Conservation (phyloP, 2,113 vertebrate species). For the Sander vitreus region DNA sequence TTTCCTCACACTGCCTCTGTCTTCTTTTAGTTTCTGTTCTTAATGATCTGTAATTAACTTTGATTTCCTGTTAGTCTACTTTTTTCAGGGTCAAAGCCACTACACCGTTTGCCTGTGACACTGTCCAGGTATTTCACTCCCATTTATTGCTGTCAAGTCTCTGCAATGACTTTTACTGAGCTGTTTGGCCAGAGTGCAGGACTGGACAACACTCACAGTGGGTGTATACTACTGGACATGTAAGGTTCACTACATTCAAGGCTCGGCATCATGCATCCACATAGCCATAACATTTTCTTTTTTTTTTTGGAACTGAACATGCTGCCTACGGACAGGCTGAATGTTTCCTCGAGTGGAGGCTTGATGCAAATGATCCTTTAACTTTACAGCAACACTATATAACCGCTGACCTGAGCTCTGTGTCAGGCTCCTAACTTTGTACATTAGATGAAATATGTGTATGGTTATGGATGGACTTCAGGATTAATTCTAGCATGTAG, state of each 20-base stretch:
- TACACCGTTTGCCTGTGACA: slow-evolving; percentile 43
- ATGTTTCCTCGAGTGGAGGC: slow-evolving; percentile 50
- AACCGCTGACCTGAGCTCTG: slow-evolving; percentile 59
- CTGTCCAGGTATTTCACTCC: slow-evolving; percentile 15
- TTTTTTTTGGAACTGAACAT: slow-evolving; percentile 38
- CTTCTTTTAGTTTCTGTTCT: slow-evolving; percentile 28
- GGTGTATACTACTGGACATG: slow-evolving; percentile 14
- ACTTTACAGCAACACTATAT: slow-evolving; percentile 52
- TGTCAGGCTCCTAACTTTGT: slow-evolving; percentile 33
- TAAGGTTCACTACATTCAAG: slow-evolving; percentile 17
- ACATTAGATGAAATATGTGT: slow-evolving; percentile 19
- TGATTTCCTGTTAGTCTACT: slow-evolving; percentile 16
- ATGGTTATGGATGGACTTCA: slow-evolving; percentile 26
- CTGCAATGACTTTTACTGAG: slow-evolving; percentile 28
- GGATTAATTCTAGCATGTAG: slow-evolving; percentile 43
- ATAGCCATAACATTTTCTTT: slow-evolving; percentile 40
- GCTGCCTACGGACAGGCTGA: slow-evolving; percentile 60
- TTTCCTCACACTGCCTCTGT: slow-evolving; percentile 28
- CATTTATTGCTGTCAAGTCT: slow-evolving; percentile 24
- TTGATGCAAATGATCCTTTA: slow-evolving; percentile 60
- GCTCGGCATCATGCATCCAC: slow-evolving; percentile 36
- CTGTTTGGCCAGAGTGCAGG: slow-evolving; percentile 27
- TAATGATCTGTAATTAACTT: slow-evolving; percentile 19
- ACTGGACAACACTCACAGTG: slow-evolving; percentile 11
- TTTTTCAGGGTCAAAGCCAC: slow-evolving; percentile 62